These are phyloP conservation scores for Myotis brandtii DNA, from an alignment of 2,113 vertebrate genomes.

Conservation along the genomic window DNA sequence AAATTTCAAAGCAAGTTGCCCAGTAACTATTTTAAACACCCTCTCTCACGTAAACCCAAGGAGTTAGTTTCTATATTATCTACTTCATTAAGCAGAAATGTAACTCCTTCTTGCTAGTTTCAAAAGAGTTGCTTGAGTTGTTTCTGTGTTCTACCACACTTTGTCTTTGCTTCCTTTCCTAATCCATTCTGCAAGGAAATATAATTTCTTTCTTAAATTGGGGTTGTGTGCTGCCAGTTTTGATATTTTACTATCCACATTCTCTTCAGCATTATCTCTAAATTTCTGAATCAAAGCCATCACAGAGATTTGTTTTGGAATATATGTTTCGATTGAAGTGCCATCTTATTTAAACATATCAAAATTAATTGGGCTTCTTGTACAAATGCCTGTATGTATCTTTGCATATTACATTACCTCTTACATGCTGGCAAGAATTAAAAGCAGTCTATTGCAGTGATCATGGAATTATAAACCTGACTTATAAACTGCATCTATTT, in stretches of 20 bases:
- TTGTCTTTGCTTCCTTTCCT: constrained; percentile 60
- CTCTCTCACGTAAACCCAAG: not conserved
- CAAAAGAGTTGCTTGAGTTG: constrained; percentile 11
- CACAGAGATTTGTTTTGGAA: constrained; percentile 52
- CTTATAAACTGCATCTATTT: not conserved
- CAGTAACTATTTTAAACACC: not conserved
- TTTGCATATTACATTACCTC: constrained; percentile 43
- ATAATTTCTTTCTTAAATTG: constrained; percentile 74
- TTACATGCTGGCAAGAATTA: not conserved
- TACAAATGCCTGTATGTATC: constrained; percentile 5
- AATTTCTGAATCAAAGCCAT: constrained; percentile 64
- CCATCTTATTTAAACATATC: constrained; percentile 72
- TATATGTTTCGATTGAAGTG: constrained; percentile 67
- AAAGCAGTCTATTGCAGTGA: not conserved
- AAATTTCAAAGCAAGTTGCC: not conserved
- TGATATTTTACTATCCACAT: constrained; percentile 63
- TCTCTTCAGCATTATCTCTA: constrained; percentile 71
- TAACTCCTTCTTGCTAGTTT: not conserved
- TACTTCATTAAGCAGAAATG: constrained; percentile 47
- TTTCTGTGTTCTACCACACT: constrained; percentile 47
- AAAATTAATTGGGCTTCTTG: constrained; percentile 68
- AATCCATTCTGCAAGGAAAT: constrained; percentile 47
- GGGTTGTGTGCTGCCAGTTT: constrained; percentile 67
- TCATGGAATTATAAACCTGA: not conserved
- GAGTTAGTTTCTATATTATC: constrained; percentile 56